A percentile compares a stretch with the other conserved stretches of the same genome.
phyloP scores from a whole-genome alignment of 2,113 vertebrate species.

The Pelodiscus sinensis region DNA sequence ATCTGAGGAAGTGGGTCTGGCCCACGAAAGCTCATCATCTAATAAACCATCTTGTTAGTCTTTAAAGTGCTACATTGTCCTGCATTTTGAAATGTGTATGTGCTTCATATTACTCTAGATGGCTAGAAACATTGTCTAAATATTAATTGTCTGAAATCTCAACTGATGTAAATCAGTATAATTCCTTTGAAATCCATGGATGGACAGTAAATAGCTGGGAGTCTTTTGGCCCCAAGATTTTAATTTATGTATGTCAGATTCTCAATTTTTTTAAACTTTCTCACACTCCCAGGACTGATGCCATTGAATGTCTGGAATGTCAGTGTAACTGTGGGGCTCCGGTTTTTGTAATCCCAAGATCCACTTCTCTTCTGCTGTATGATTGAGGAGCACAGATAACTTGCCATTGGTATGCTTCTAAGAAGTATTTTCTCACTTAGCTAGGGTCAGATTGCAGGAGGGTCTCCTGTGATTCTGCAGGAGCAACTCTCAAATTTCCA shows the following conservation, averaged over 20 bases:
- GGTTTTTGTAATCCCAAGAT: not conserved
- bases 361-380: not conserved
- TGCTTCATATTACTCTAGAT: not conserved
- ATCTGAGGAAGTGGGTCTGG: no score
- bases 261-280: not conserved
- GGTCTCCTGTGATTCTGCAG: fast-evolving
- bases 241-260: not conserved
- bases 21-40: no score
- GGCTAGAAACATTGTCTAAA: not conserved
- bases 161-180: not conserved
- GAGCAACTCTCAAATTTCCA: not conserved
- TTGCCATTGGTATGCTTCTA: no score
- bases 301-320: not conserved
- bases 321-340: not conserved
- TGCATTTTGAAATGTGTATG: not conserved
- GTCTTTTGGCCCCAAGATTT: not conserved
- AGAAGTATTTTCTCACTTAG: not conserved
- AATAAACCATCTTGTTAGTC: no score
- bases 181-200: not conserved
- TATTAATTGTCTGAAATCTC: not conserved
- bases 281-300: not conserved
- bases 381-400: fast-evolving
- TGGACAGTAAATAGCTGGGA: not conserved
- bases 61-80: no score
- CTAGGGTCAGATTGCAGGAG: not conserved